phyloP scores from a whole-genome alignment of 2,888 invertebrate species.

The Epirrhoe alternata region DNA sequence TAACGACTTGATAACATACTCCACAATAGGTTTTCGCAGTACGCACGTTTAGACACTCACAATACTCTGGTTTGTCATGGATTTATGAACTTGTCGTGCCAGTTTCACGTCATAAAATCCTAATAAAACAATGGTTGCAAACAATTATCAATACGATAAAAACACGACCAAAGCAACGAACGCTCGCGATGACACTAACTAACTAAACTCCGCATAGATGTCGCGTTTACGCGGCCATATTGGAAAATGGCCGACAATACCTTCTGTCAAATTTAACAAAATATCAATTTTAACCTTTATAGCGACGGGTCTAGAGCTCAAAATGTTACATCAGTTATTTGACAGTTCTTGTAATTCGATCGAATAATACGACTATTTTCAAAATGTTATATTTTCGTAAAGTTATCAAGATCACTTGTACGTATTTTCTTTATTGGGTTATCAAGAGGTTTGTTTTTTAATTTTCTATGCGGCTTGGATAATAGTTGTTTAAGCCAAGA shows the following conservation, averaged over 20 bases:
- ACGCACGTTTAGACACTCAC: conserved; percentile 50
- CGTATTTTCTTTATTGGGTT: conserved; percentile 6
- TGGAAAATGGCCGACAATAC: conserved; percentile 77
- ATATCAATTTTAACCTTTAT: conserved; percentile 47
- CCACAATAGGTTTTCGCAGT: conserved; percentile 44
- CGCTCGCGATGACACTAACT: conserved; percentile 77
- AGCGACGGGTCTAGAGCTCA: no score
- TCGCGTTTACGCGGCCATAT: conserved; percentile 75
- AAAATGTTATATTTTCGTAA: conserved; percentile 44
- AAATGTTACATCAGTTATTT: conserved; percentile 39
- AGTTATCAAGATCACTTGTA: neutral
- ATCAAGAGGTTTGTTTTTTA: neutral
- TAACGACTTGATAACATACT: conserved; percentile 54
- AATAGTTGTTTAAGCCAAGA: neutral
- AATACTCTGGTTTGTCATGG: conserved; percentile 46
- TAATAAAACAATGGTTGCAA: conserved; percentile 75
- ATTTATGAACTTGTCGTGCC: conserved; percentile 51
- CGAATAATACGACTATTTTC: conserved; percentile 67
- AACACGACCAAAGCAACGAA: conserved; percentile 63
- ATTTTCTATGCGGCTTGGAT: neutral
- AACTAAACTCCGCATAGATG: conserved; percentile 80
- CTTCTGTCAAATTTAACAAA: conserved; percentile 65
- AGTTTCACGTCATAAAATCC: conserved; percentile 71
- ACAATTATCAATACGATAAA: conserved; percentile 58
- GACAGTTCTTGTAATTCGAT: conserved; percentile 60